Base-by-base conservation (phyloP, 2,888 invertebrate genomes). In the Pyrocoelia pectoralis region DNA sequence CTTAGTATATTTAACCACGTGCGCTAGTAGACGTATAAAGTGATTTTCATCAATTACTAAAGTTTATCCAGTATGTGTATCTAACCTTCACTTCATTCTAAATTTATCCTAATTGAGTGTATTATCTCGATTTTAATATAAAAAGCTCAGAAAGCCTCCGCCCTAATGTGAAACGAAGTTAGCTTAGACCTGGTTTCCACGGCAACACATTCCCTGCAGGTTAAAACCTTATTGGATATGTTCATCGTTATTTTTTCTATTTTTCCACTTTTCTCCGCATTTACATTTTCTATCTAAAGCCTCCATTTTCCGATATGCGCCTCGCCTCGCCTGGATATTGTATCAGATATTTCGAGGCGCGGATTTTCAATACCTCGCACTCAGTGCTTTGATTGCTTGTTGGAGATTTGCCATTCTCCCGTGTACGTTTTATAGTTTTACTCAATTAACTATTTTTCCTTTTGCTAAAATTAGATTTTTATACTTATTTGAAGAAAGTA, bases 181-280 rank as follows among this genome's bases (percentile, higher is more conserved):
- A 76, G 72, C 73, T 76, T 70, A 70, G 74, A 73, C 74, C 68
- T 63, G 73, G 79, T 80, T 74, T 68, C 79, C 79, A 75, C 68
- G 78, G 77, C 77, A 76, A 80, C 79, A 63, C 73, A 71, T 70
- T 78, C 78, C 79, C 79, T 76, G 77, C 78, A 80, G 80, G 79
- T 80, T 80, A 80, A 77, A 79, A 77, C 80, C 80, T 80, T 80
- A 80, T 80, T 80, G 80, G 80, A 80, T 80, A 80, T 80, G 79
- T 79, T 79, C 76, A 77, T 78, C 79, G 78, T 76, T 79, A 79
- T 79, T 79, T 65, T 61, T 65, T 80, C 79, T 80, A 78, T 79
- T 79, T 77, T 74, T 77, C 76, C 76, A 75, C 76, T 79, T 77
- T 77, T 77, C 71, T 69, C 69, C 64, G 70, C 71, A 72, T 78